phyloP scores from a whole-genome alignment of 2,888 invertebrate species.

The Callimorpha dominula region DNA sequence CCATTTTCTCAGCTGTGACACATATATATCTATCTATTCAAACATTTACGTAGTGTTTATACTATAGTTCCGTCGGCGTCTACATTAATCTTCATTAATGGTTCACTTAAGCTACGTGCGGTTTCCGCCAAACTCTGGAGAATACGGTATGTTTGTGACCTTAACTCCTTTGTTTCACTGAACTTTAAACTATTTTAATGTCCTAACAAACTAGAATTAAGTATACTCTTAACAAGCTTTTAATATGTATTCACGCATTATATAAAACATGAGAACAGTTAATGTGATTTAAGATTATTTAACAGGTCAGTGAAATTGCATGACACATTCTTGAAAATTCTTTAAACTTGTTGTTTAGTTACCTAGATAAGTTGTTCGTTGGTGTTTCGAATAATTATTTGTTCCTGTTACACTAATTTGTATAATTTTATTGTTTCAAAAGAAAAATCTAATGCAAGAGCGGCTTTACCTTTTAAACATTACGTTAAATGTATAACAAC shows the following conservation, averaged over 20 bases:
- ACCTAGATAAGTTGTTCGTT: conserved; percentile 20
- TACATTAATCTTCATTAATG: conserved; percentile 85
- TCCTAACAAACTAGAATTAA: conserved; percentile 53
- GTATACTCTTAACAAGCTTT: conserved; percentile 47
- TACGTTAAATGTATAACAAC: conserved; percentile 53
- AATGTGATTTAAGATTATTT: conserved; percentile 12
- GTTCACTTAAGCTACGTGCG: conserved; percentile 76
- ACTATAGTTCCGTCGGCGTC: conserved; percentile 66
- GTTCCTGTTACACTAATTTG: conserved; percentile 30
- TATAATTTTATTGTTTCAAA: conserved; percentile 37
- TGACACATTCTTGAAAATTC: conserved; percentile 21
- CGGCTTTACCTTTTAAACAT: conserved; percentile 37
- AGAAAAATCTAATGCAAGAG: conserved; percentile 30
- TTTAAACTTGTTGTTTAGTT: conserved; percentile 13
- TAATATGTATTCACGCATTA: conserved; percentile 36
- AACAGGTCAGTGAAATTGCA: conserved; percentile 24
- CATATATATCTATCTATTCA: conserved; percentile 41
- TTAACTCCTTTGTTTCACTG: conserved; percentile 56
- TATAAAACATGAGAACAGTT: conserved; percentile 22
- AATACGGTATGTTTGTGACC: conserved; percentile 60
- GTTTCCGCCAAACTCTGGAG: conserved; percentile 66
- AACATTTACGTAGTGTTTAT: conserved; percentile 45
- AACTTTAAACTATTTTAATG: conserved; percentile 66
- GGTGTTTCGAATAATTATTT: conserved; percentile 8
- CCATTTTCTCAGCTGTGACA: conserved; percentile 45